These are phyloP conservation scores for Pelobates fuscus DNA, from an alignment of 2,113 vertebrate genomes.

Conservation along the genomic window DNA sequence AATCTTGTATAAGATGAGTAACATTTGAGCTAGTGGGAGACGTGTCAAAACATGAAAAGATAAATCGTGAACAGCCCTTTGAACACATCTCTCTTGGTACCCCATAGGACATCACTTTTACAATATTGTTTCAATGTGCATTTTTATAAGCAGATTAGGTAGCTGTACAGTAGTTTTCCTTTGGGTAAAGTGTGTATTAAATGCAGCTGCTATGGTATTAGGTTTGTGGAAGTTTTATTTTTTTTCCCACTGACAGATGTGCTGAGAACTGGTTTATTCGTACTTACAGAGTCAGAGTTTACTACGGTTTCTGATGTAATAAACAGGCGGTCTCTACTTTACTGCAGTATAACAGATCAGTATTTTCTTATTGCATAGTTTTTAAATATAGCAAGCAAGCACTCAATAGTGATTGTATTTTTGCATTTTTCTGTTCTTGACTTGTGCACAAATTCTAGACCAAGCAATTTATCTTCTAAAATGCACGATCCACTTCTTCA, in stretches of 20 bases:
- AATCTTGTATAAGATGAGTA: not conserved
- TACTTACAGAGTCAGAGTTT: constrained; percentile 63
- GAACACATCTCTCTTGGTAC: not conserved
- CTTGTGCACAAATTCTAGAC: too few relatives aligned
- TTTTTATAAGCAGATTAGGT: constrained; percentile 59
- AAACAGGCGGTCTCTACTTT: constrained; percentile 60
- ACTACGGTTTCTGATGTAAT: constrained; percentile 71
- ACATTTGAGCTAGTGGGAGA: not conserved
- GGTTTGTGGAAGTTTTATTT: constrained; percentile 61
- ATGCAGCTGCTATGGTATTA: constrained; percentile 68
- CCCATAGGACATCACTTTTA: constrained; percentile 4
- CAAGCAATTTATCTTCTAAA: constrained; percentile 1
- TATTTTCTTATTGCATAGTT: not conserved
- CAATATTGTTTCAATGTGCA: constrained; percentile 52
- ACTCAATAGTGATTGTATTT: too few relatives aligned
- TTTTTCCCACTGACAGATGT: constrained; percentile 70
- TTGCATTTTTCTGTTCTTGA: too few relatives aligned
- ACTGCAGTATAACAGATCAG: not conserved
- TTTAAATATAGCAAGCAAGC: too few relatives aligned
- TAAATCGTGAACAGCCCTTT: constrained; percentile 7
- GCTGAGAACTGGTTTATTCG: constrained; percentile 59
- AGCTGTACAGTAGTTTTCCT: constrained; percentile 69
- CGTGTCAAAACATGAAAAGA: constrained; percentile 8
- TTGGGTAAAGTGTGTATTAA: constrained; percentile 59
- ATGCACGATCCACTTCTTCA: constrained; percentile 24